phyloP scores from a whole-genome alignment of 2,888 invertebrate genomes.

The Pedicia rivosa region DNA sequence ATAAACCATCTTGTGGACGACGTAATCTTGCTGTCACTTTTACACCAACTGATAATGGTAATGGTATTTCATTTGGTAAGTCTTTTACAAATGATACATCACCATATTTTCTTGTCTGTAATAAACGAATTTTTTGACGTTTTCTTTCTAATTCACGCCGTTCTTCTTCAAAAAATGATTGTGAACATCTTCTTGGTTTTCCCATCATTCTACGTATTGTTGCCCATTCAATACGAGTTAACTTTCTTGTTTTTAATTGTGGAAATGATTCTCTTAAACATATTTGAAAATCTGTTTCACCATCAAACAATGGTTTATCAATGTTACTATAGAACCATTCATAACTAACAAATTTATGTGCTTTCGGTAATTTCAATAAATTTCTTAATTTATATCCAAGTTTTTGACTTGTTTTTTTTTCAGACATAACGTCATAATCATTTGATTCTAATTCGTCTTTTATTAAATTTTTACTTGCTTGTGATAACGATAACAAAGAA shows the following conservation, averaged over 20 bases:
- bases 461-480: too few species aligned
- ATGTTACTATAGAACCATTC: conserved; percentile 99
- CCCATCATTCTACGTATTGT: conserved; percentile 93
- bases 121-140: conserved; percentile 75
- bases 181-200: conserved; percentile 86
- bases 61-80: conserved; percentile 84
- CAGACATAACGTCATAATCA: conserved; percentile 28
- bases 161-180: conserved; percentile 93
- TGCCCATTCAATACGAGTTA: conserved; percentile 88
- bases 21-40: conserved; percentile 83
- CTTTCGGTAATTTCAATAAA: conserved; percentile 90
- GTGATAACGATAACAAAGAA: not conserved
- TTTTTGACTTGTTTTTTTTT: conserved; percentile 74
- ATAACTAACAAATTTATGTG: conserved; percentile 98
- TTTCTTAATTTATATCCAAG: conserved; percentile 82
- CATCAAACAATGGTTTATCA: conserved; percentile 85
- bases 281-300: conserved; percentile 91
- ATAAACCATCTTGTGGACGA: conserved; percentile 88
- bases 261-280: conserved; percentile 91
- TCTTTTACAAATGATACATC: conserved; percentile 69
- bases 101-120: conserved; percentile 81
- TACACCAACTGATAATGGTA: conserved; percentile 87
- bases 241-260: conserved; percentile 63
- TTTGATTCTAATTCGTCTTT: conserved; percentile 7
- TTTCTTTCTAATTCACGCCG: conserved; percentile 77